Evolutionary conservation across 2,888 invertebrate species (phyloP).

Genomic region (Pollenia amentaria): DNA sequence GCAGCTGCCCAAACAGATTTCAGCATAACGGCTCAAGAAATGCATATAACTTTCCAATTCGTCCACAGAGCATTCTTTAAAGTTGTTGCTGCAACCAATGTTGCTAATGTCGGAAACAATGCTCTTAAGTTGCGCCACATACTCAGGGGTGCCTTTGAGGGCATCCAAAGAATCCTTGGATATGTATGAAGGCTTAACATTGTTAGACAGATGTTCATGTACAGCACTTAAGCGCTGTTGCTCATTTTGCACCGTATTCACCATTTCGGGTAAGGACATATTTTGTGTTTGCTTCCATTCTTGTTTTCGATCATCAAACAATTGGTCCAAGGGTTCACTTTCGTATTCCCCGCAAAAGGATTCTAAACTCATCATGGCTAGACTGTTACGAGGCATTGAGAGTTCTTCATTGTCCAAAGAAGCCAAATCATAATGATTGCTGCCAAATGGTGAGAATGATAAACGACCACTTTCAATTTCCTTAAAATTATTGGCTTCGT

Average conservation of each 20-base stretch:
- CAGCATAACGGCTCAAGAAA: conserved; percentile 80
- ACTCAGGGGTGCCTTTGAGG: conserved; percentile 74
- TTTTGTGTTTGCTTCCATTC: background rate
- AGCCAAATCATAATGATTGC: conserved; percentile 71
- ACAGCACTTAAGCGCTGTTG: conserved; percentile 77
- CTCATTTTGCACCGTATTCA: conserved; percentile 77
- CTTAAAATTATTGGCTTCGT: conserved; percentile 77
- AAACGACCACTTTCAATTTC: conserved; percentile 77
- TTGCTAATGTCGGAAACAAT: conserved; percentile 78
- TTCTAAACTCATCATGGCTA: conserved; percentile 74
- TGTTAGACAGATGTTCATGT: conserved; percentile 74
- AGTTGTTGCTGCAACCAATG: conserved; percentile 78
- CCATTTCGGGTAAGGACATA: conserved; percentile 74
- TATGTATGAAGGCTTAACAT: background rate
- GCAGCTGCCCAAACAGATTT: conserved; percentile 80
- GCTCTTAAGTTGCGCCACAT: conserved; percentile 77
- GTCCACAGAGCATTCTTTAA: conserved; percentile 77
- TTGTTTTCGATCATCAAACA: conserved; percentile 77
- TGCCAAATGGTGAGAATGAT: conserved; percentile 78
- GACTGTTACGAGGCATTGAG: conserved; percentile 58
- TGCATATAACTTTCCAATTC: conserved; percentile 81
- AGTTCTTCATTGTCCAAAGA: conserved; percentile 67
- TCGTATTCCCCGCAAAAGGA: conserved; percentile 79
- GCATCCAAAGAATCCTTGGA: conserved; percentile 24
- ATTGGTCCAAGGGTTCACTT: conserved; percentile 80